A percentile compares a stretch with the other conserved stretches of the same genome.
phyloP scores from a whole-genome alignment of 2,113 vertebrate species.

The Oryzias javanicus region DNA sequence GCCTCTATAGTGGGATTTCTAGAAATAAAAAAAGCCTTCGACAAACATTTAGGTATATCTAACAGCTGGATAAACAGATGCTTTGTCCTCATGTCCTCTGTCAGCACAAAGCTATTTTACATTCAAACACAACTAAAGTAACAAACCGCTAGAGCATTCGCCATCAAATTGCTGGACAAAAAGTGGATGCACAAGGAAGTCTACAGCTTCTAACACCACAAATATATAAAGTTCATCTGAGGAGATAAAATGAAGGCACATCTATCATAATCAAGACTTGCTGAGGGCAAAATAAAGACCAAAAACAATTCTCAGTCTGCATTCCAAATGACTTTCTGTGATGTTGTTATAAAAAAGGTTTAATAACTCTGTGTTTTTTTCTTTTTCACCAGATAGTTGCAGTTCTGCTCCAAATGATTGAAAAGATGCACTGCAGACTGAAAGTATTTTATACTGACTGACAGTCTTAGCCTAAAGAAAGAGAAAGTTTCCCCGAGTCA shows the following conservation, averaged over 20 bases:
- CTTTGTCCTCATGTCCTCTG: slow-evolving; percentile 31
- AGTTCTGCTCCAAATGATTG: slow-evolving; percentile 29
- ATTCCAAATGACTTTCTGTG: slow-evolving; percentile 26
- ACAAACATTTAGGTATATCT: slow-evolving; percentile 31
- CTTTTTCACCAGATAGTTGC: slow-evolving; percentile 26
- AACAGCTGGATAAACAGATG: slow-evolving; percentile 24
- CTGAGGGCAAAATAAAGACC: slow-evolving; percentile 10
- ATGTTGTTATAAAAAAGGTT: slow-evolving; percentile 23
- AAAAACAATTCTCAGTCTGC: slow-evolving; percentile 12
- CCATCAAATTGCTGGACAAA: slow-evolving; percentile 8
- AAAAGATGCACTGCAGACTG: slow-evolving; percentile 7
- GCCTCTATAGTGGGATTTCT: slow-evolving; percentile 5
- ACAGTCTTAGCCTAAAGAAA: slow-evolving; percentile 14
- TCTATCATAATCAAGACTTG: slow-evolving; percentile 5
- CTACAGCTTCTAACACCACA: no score
- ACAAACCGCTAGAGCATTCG: background rate
- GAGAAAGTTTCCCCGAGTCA: slow-evolving; percentile 21
- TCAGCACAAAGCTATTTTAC: slow-evolving; percentile 34
- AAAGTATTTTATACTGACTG: slow-evolving; percentile 11
- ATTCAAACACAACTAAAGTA: background rate
- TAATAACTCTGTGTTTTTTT: slow-evolving; percentile 32
- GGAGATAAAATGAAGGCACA: background rate
- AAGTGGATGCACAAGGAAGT: background rate
- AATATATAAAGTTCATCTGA: background rate
- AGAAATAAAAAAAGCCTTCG: slow-evolving; percentile 9